Evolutionary conservation across 2,797 vertebrate genomes (phyloP).

Genomic region (Galaxias olidus): DNA sequence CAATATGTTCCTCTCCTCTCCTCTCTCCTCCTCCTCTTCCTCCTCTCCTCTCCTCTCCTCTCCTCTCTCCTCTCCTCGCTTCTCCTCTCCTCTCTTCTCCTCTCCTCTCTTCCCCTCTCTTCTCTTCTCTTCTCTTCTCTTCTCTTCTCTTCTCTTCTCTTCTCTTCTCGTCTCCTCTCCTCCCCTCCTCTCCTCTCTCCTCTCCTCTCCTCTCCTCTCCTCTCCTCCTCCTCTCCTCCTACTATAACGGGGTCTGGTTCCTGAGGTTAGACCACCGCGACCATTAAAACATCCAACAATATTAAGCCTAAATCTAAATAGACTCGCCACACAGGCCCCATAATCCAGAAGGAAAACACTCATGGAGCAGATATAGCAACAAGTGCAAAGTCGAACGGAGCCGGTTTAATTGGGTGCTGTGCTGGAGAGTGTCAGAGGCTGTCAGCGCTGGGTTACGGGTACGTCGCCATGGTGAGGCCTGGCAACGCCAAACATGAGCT

Average conservation of each 20-base stretch:
- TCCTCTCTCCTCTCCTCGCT: too few species aligned
- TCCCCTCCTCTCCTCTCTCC: too few species aligned
- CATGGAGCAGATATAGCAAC: constrained; percentile 31
- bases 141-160: too few species aligned
- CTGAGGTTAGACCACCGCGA: constrained; percentile 33
- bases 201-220: too few species aligned
- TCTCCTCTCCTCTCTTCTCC: too few species aligned
- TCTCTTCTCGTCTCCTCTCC: too few species aligned
- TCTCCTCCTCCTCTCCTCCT: neutral
- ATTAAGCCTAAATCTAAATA: constrained; percentile 33
- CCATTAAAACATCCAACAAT: constrained; percentile 41
- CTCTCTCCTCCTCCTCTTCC: too few species aligned
- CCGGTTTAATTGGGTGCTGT: constrained; percentile 20
- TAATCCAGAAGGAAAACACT: constrained; percentile 29
- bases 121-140: too few species aligned
- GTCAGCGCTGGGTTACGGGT: constrained; percentile 54
- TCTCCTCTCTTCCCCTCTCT: too few species aligned
- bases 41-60: too few species aligned
- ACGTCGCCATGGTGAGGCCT: constrained; percentile 34
- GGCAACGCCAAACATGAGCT: constrained; percentile 47
- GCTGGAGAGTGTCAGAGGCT: constrained; percentile 49
- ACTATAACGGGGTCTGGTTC: constrained; percentile 29
- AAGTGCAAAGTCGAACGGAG: constrained; percentile 31
- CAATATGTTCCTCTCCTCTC: too few species aligned
- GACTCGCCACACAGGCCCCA: constrained; percentile 29